These are phyloP conservation scores for Xiphorhynchus elegans DNA, from an alignment of 2,113 vertebrate species.

Conservation along the genomic window DNA sequence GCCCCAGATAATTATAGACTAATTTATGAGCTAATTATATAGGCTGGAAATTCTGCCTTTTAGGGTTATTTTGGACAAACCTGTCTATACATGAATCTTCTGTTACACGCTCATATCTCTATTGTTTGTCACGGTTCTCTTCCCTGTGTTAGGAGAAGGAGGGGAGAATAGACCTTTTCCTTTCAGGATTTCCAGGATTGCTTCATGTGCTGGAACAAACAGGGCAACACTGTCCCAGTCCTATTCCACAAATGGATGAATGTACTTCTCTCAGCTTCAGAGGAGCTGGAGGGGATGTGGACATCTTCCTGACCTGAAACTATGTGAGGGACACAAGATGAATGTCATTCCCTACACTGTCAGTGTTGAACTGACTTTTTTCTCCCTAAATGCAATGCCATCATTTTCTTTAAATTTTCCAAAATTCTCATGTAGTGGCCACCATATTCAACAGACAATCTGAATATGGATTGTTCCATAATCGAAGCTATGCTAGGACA, in stretches of 20 bases:
- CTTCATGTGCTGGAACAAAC: not conserved
- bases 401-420: not conserved
- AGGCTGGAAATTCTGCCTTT: not conserved
- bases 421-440: not conserved
- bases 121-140: not conserved
- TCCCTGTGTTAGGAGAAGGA: accelerated
- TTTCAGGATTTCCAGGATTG: not conserved
- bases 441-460: slow-evolving; percentile 15
- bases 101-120: not conserved
- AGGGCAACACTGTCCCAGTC: not conserved
- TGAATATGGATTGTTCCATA: slow-evolving; percentile 56
- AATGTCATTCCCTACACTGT: not conserved
- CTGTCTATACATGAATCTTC: not conserved
- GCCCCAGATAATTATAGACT: not conserved
- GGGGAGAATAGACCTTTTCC: not conserved
- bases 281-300: not conserved
- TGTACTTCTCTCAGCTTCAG: not conserved
- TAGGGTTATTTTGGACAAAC: not conserved
- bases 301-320: not conserved
- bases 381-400: not conserved
- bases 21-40: not conserved
- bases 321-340: not conserved
- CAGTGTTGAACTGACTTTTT: not conserved
- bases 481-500: slow-evolving; percentile 42
- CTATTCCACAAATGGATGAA: not conserved